Evolutionary conservation across 1,140 invertebrate genomes (phyloP), one percentile per base, ranked within the genome.

Genomic region (Trinorchestia longiramus): DNA sequence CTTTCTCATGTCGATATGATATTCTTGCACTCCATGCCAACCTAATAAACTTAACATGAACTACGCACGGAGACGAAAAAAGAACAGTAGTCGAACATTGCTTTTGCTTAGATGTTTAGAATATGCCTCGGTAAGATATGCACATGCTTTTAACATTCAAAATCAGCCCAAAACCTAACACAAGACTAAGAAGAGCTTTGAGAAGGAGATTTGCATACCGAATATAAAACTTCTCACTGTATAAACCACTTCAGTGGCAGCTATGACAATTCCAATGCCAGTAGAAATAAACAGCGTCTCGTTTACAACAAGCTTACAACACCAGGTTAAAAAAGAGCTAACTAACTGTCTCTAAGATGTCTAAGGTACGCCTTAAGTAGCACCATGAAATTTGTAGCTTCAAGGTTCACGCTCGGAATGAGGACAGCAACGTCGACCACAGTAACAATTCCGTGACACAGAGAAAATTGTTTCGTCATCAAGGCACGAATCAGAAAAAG

Each of bases 371-470:
- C 62, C 15, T 77, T 42, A 42, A 90, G 43, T 90, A 90, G 88
- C 88, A 90, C 88, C 88, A 90, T 43, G 28, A 90, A 90, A 90
- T 90, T 90, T 90, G 88, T 90, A 90, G 41, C 88, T 42, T 43
- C 1, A 42, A 43, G 43, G 88, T 42, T 90, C 41, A 90, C n/a
- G 88, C 41, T 42, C 15, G 28, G 43, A 4, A 42, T 42, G 62
- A 77, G 62, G 11, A 77, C 15, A 77, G 62, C 62, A 28, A 36
- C 62, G 62, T 77, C 62, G 62, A 19, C 15, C 62, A 77, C 11
- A 77, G 62, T 77, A 77, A 77, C 62, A 77, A 77, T 77, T 77
- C 36, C 8, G 62, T 77, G 62, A 11, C 62, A 77, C 62, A 15
- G 28, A 36, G 28, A 36, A 77, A 77, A 77, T 77, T 23, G 62